Evolutionary conservation across 1,140 invertebrate species (phyloP).

Genomic region (Alviniconcha marisindica): DNA sequence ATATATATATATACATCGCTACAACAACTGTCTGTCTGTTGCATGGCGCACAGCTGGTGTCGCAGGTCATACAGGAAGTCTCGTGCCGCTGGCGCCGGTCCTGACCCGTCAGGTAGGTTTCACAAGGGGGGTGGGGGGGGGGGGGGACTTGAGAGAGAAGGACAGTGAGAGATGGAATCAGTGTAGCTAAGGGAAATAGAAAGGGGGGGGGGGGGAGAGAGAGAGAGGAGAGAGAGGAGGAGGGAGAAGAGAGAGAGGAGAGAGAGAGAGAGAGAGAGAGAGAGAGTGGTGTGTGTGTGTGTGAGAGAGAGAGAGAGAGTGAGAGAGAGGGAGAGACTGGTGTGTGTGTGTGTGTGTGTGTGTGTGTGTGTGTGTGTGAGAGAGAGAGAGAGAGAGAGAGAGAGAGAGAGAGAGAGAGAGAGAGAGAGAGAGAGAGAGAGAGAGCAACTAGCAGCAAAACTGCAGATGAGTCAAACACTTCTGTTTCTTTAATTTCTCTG

Average conservation of each 20-base stretch:
- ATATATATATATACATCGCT: too few species aligned
- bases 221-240: not conserved
- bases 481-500: too few species aligned
- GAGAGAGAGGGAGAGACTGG: not conserved
- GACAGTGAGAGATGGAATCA: not conserved
- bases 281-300: not conserved
- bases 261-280: not conserved
- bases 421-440: slow-evolving; percentile 3
- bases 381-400: not conserved
- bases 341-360: not conserved
- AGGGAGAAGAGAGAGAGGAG: not conserved
- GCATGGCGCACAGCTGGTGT: too few species aligned
- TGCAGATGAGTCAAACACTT: not conserved
- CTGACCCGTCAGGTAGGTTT: too few species aligned
- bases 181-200: not conserved
- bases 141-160: too few species aligned
- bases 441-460: too few species aligned
- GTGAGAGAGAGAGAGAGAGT: not conserved
- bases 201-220: not conserved
- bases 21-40: too few species aligned
- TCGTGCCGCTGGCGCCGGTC: too few species aligned
- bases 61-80: too few species aligned
- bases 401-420: not conserved
- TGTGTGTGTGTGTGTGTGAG: not conserved
- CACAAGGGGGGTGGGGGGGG: too few species aligned